A percentile compares a stretch with the other conserved stretches of the same genome.
phyloP scores from a whole-genome alignment of 1,140 invertebrate genomes.

The Neotoxoptera formosana region DNA sequence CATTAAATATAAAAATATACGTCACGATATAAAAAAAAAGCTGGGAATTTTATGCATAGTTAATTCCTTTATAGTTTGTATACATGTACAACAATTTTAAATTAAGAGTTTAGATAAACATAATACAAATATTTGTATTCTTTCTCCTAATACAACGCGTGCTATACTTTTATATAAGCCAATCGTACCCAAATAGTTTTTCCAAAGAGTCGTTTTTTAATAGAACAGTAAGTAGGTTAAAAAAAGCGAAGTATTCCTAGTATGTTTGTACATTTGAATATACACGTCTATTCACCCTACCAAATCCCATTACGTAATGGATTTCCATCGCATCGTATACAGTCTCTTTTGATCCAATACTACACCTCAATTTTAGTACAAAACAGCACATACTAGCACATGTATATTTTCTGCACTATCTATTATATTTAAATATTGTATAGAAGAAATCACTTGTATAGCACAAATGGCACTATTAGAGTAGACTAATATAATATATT shows the following conservation, averaged over 20 bases:
- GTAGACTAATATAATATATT: background rate
- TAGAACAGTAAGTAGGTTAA: constrained; percentile 14
- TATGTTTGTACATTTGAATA: constrained; percentile 3
- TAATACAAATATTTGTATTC: background rate
- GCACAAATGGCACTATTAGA: constrained; percentile 14
- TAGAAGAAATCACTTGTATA: constrained; percentile 13
- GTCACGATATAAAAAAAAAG: background rate
- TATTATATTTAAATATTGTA: constrained; percentile 3
- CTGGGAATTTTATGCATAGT: background rate
- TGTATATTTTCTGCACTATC: constrained; percentile 32
- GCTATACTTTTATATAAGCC: background rate
- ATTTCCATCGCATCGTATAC: constrained; percentile 10
- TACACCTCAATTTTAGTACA: constrained; percentile 25
- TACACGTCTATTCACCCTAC: background rate
- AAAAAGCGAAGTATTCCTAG: background rate
- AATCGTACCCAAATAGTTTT: background rate
- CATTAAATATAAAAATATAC: too few species aligned
- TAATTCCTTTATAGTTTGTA: background rate
- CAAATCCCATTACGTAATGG: constrained; percentile 55
- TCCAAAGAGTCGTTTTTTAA: background rate
- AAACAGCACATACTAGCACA: constrained; percentile 27
- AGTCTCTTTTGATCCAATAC: constrained; percentile 31
- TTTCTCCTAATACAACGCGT: background rate
- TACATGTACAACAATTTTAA: background rate
- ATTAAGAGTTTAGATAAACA: background rate